Evolutionary conservation across 1,140 invertebrate species (phyloP), one percentile per base, ranked within the genome.

Genomic region (Drosophila jambulina): DNA sequence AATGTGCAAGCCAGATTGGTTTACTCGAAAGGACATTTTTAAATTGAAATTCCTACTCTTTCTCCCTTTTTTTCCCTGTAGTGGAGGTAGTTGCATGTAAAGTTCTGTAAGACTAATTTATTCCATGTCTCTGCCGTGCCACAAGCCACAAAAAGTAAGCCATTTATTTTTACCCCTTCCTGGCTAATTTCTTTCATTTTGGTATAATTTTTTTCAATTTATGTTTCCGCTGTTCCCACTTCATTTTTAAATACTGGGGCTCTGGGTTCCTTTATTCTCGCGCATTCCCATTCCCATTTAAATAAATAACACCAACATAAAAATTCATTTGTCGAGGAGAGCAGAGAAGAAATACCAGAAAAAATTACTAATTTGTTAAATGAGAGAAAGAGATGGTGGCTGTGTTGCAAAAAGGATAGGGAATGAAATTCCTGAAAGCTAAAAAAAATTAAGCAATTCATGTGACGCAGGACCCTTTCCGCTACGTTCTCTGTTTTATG

Each of bases 251-350:
- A 51, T 34, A 27, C 29, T 23, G 1, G 12, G 1, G 21, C 13
- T 64, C 34, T 49, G 5, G 25, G 34, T 32, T n/a, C 4, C 45
- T 32, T 54, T 64, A 32, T 49, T 27, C n/a, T 21, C 32, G 15
- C 23, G 3, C 23, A 15, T 21, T 23, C 21, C 2, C 46, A 27
- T 48, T 56, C 13, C 51, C 23, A 63, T 75, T 58, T 36, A 63
- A 42, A 65, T 65, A 75, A 53, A 75, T 76, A 75, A 75, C 25
- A 36, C 42, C 23, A 25, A 64, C 74, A 76, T 76, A 58, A 76
- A 76, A 76, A 76, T 76, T 75, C 38, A 65, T 75, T 76, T 42
- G 38, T 38, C 10, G 23, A 25, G 27, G 7, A n/a, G 15, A 54
- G n/a, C 38, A 21, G 38, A 56, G 42, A n/a, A 12, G n/a, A 40